Percentiles rank a stretch among this genome's conserved stretches.
Evolutionary conservation across 2,888 invertebrate species (phyloP).

Genomic region (Galerucella pusilla): DNA sequence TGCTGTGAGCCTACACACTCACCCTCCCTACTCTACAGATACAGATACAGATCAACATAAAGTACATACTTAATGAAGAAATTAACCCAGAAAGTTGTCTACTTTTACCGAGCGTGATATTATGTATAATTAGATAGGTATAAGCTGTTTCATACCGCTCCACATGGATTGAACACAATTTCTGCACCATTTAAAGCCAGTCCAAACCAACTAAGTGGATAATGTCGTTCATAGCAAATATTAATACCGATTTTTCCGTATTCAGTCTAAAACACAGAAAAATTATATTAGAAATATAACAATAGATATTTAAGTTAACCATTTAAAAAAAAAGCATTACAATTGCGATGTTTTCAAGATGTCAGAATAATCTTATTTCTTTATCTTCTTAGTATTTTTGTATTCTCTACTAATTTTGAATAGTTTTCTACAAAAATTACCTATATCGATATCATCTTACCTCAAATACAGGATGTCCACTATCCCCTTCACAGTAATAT

Average conservation of each 20-base stretch:
- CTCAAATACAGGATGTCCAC: slow-evolving; percentile 93
- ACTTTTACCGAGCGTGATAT: no score
- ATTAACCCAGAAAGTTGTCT: no score
- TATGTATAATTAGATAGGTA: background rate
- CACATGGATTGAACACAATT: slow-evolving; percentile 98
- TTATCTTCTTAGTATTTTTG: no score
- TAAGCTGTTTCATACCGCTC: slow-evolving; percentile 75
- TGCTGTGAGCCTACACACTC: no score
- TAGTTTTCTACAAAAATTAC: no score
- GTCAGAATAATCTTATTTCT: no score
- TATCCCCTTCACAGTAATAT: slow-evolving; percentile 93
- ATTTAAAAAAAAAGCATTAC: no score
- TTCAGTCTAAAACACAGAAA: slow-evolving; percentile 70
- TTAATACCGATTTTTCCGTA: slow-evolving; percentile 92
- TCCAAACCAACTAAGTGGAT: slow-evolving; percentile 98
- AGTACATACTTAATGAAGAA: background rate
- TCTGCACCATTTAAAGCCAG: slow-evolving; percentile 97
- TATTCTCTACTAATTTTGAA: no score
- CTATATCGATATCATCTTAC: slow-evolving; percentile 51
- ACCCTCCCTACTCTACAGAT: no score
- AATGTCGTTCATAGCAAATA: slow-evolving; percentile 98
- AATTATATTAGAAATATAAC: background rate
- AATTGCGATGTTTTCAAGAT: no score
- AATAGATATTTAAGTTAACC: background rate
- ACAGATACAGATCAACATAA: no score